Base-by-base conservation (phyloP, 2,797 vertebrate genomes). In the Prionace glauca region DNA sequence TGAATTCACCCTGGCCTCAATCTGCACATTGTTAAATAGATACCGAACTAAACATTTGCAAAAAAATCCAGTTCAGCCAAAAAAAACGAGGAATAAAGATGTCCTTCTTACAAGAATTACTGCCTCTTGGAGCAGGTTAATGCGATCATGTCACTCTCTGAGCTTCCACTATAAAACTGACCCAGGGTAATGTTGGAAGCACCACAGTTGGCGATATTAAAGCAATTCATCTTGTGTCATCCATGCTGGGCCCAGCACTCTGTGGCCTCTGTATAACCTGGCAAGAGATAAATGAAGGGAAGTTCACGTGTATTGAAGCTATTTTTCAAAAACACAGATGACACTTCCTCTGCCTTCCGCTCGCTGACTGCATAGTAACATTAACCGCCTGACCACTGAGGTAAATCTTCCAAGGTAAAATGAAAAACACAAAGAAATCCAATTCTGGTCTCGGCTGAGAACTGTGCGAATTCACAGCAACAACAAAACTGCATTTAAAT, bases 201-300 rank as follows among this genome's bases (percentile, higher is more conserved):
- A 81, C 62, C 45, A 56, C 60, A 79, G 95, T 45, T 77, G 45
- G 91, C 29, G 36, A 94, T 65, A 95, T 95, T 95, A 95, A 94
- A 94, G 77, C 91, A 41, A 94, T 95, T 71, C 67, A 91, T 95
- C 90, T 95, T 94, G 95, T 81, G 95, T 94, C 90, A 45, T 65
- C 84, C 95, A 45, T 95, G 95, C 79, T 95, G 95, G 69, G 79
- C 95, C 72, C 24, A 74, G 22, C 72, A 29, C 41, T 41, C 45
- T 5, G 29, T 60, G 88, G 20, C 45, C 72, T 81, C 81, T n/a
- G 4, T 20, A 45, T 95, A 67, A 91, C 67, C 95, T 60, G 86
- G 24, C 14, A 9, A 74, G 26, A 95, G 90, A 95, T 84, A 94
- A 65, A 41, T 72, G 67, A 77, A 45, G 60, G 74, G 72, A 95